Evolutionary conservation across 2,888 invertebrate species (phyloP).

Genomic region (Norana najaformis): DNA sequence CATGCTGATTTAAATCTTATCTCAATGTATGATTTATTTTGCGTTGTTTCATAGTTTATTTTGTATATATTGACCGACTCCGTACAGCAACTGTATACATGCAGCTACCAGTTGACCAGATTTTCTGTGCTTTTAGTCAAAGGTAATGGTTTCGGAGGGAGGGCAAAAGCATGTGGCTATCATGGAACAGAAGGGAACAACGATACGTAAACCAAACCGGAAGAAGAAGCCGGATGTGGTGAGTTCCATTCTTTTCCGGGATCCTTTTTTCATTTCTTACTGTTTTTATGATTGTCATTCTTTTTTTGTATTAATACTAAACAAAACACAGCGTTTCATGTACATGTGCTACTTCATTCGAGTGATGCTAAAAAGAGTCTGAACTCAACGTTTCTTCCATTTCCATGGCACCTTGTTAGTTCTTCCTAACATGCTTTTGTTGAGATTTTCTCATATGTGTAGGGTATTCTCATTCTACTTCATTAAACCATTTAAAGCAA

Average conservation of each 20-base stretch:
- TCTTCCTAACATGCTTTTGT: not conserved
- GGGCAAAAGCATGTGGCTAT: conserved; percentile 37
- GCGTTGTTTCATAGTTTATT: not conserved
- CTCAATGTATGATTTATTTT: not conserved
- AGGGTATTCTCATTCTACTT: not conserved
- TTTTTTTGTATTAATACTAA: not conserved
- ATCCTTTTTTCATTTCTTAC: not conserved
- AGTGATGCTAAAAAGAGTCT: not conserved
- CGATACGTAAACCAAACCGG: conserved; percentile 32
- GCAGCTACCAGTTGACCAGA: not conserved
- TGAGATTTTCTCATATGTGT: not conserved
- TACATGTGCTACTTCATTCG: not conserved
- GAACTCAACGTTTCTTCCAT: not conserved
- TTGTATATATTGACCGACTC: not conserved
- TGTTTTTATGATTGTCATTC: not conserved
- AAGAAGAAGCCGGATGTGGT: conserved; percentile 82
- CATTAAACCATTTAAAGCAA: not conserved
- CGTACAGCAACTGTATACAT: not conserved
- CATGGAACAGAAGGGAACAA: conserved; percentile 32
- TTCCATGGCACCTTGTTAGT: not conserved
- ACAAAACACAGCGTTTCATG: no score
- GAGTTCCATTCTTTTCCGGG: conserved; percentile 38
- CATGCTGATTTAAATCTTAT: not conserved
- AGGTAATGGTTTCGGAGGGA: conserved; percentile 15
- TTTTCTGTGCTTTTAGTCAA: not conserved